phyloP scores from a whole-genome alignment of 2,797 vertebrate genomes.

The Ispidina lecontei region DNA sequence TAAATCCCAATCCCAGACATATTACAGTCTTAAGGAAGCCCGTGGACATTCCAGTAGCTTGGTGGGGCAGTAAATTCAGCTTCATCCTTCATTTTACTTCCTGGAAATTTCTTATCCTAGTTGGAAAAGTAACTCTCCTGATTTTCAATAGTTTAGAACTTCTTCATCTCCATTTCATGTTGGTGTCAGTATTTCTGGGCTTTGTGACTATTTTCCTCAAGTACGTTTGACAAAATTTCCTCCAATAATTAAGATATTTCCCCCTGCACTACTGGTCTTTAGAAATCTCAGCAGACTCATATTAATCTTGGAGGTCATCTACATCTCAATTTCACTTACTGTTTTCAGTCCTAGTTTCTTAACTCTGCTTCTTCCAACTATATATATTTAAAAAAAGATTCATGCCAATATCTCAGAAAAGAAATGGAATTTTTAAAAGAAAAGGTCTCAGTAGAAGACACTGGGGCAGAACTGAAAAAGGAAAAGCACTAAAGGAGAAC shows the following conservation, averaged over 20 bases:
- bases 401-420: neutral
- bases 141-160: neutral
- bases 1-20: neutral
- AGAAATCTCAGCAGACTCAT: neutral
- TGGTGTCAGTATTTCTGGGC: neutral
- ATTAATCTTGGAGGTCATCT: neutral
- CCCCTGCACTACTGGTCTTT: neutral
- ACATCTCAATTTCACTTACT: neutral
- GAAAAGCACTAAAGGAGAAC: neutral
- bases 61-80: neutral
- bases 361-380: neutral
- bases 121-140: neutral
- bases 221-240: neutral
- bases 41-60: neutral
- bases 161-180: neutral
- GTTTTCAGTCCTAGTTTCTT: neutral
- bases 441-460: neutral
- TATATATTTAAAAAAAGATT: neutral
- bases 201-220: neutral
- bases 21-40: neutral
- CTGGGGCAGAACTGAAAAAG: neutral
- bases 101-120: neutral
- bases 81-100: neutral
- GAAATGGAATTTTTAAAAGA: neutral
- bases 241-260: neutral